Evolutionary conservation across 2,113 vertebrate species (phyloP), one percentile per base, ranked within the genome.

Genomic region (Pteruthius melanotis): DNA sequence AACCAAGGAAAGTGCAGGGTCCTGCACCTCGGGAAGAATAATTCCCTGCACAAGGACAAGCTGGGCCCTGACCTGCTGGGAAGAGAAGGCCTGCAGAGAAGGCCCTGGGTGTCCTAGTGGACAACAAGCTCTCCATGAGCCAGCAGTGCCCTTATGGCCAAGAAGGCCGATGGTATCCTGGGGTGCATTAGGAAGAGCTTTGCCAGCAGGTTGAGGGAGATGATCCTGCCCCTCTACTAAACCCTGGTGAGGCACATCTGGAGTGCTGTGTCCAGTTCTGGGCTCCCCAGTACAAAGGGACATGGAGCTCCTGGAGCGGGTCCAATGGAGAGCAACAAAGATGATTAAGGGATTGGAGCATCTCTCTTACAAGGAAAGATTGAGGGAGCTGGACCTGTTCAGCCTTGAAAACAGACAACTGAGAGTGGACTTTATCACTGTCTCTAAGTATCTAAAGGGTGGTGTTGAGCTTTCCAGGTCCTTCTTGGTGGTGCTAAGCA

Each of bases 141-240:
- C 53, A 66, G 28, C 52, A 74, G 24, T 4, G 20, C 4, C n/a
- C 13, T 20, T 30, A 39, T 15, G 39, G 4, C 23, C 53, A 47
- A 31, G 47, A 47, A 31, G n/a, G 30, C 7, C 45, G 31, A 1
- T 15, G 54, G 3, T 47, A 2, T 35, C 15, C 40, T 15, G 14
- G 39, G 9, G 9, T 61, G 12, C 17, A 10, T 49, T 23, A 35
- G 8, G 30, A 54, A 69, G 7, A 42, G 0, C 30, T 23, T 2
- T 35, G n/a, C 8, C 47, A 53, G 9, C 21, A 35, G 40, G 14
- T 1, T 0, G 1, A 61, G 47, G 21, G 12, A 42, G 2, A 2
- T 54, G 78, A 54, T 83, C 63, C 47, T 49, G 54, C 3, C 21
- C 16, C n/a, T 76, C n/a, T 53, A 4, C 47, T 40, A 17, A 54